Evolutionary conservation across 2,888 invertebrate genomes (phyloP), one percentile per base, ranked within the genome.

Genomic region (Calameuta pallipes): DNA sequence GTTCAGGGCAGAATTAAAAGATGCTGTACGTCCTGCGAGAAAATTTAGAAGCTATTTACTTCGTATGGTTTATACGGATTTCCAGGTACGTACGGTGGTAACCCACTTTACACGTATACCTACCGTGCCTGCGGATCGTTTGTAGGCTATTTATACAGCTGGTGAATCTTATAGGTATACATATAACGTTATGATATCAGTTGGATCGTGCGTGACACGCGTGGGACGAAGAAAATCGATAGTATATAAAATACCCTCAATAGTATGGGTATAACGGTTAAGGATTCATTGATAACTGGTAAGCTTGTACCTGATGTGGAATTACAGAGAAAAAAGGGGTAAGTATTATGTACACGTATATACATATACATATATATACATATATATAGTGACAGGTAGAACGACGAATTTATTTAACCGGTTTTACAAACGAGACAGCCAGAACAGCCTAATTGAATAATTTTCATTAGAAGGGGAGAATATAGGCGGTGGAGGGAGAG

Each of bases 371-470:
- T 12, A 36, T 23, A 56, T 23, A 23, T 56, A 23, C 23, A 9
- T 56, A 56, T 56, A 23, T 56, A 23, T 56, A 56, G 23, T 56
- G 56, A 56, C 56, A 56, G 23, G 56, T 23, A 56, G 56, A 0
- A 56, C 56, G 78, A 78, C 75, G 78, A 78, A 78, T 78, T 78
- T 78, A 78, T 78, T 75, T 70, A 78, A 78, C 78, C 78, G 70
- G 78, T 78, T 78, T 41, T 30, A 37, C 36, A 33, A 68, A 69
- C 68, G 36, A 15, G 56, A 56, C 56, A 23, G 56, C 23, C 23
- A 9, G 56, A 56, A 56, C 41, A 56, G 41, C 75, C 75, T 69
- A 76, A 82, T 82, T 79, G 79, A 82, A 81, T 81, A 80, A 82
- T 82, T 74, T 77, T 77, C 78, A 70, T 76, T 73, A 74, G 75